Evolutionary conservation across 2,797 vertebrate genomes (phyloP).

Genomic region (Fistularia commersonii): DNA sequence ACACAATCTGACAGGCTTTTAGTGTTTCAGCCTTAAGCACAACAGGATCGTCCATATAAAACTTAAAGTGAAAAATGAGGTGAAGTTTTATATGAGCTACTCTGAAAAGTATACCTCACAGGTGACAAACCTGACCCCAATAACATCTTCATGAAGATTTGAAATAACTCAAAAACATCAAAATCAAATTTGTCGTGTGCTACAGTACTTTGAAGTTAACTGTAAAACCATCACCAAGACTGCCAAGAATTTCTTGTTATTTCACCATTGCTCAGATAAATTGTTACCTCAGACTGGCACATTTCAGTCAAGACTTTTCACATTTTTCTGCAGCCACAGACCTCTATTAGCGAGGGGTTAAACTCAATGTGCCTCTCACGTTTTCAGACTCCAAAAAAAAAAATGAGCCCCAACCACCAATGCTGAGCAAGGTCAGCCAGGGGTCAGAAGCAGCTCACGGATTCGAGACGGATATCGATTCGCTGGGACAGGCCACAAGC

Average conservation of each 20-base stretch:
- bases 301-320: constrained; percentile 45
- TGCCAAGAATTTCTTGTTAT: no score
- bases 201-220: no score
- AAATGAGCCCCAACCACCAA: constrained; percentile 47
- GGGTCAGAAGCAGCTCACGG: constrained; percentile 72
- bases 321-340: constrained; percentile 27
- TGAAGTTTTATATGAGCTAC: no score
- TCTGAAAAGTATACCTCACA: no score
- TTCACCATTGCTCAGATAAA: no score
- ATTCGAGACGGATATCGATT: constrained; percentile 77
- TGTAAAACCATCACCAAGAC: no score
- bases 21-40: constrained; percentile 34
- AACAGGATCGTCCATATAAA: constrained; percentile 26
- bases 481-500: constrained; percentile 60
- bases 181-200: neutral
- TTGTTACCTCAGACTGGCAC: no score
- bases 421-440: constrained; percentile 67
- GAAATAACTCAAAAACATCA: no score
- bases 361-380: constrained; percentile 56
- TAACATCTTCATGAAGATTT: no score
- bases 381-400: constrained; percentile 54
- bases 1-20: constrained; percentile 28
- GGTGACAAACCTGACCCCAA: no score
- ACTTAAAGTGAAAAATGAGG: constrained; percentile 15
- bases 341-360: constrained; percentile 53